These are phyloP conservation scores for Euproctis similis DNA, from an alignment of 2,888 invertebrate genomes.

Conservation along the genomic window DNA sequence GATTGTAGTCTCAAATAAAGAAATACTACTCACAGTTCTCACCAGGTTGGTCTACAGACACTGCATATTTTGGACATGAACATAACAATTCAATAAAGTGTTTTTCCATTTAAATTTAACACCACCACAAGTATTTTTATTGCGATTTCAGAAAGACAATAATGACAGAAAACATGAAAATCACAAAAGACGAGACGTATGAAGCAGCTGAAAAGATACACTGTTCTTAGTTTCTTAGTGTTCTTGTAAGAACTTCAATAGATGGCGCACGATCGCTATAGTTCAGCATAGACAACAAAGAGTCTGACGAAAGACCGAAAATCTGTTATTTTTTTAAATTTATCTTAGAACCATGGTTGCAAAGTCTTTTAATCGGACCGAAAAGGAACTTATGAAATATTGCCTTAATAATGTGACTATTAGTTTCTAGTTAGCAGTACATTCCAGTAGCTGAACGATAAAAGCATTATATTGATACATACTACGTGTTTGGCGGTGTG, in stretches of 20 bases:
- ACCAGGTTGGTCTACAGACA: conserved; percentile 26
- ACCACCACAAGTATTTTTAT: conserved; percentile 40
- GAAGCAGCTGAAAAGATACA: conserved; percentile 39
- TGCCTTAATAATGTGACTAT: too few relatives aligned
- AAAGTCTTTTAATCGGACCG: too few relatives aligned
- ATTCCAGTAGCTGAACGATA: too few relatives aligned
- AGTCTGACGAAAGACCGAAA: conserved; percentile 38
- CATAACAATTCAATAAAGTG: conserved; percentile 36
- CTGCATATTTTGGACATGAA: conserved; percentile 34
- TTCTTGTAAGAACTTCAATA: conserved; percentile 27
- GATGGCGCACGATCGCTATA: conserved; percentile 40
- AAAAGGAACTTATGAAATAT: too few relatives aligned
- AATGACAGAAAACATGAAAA: conserved; percentile 65
- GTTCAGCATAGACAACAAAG: conserved; percentile 43
- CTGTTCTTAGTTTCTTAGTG: too few relatives aligned
- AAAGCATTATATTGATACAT: too few relatives aligned
- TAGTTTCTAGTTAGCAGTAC: too few relatives aligned
- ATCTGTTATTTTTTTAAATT: too few relatives aligned
- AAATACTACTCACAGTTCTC: conserved; percentile 48
- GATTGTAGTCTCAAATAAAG: conserved; percentile 32
- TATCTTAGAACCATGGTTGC: too few relatives aligned
- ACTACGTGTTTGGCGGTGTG: too few relatives aligned
- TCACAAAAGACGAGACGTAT: conserved; percentile 61
- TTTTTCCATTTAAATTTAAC: conserved; percentile 36
- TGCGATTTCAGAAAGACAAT: conserved; percentile 44